phyloP scores from a whole-genome alignment of 2,113 vertebrate species.

The Megaleporinus macrocephalus region DNA sequence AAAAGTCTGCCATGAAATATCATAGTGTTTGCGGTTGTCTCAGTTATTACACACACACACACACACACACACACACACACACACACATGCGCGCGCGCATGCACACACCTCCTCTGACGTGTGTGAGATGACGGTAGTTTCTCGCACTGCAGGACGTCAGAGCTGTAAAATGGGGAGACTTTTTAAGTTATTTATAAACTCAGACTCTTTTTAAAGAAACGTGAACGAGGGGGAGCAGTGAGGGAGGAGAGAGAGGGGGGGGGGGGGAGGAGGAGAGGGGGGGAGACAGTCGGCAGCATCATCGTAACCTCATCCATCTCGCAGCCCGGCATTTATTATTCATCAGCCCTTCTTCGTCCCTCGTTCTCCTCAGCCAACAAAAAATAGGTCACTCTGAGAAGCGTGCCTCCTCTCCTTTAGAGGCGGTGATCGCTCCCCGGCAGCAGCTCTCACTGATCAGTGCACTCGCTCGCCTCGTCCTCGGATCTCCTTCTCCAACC shows the following conservation, averaged over 20 bases:
- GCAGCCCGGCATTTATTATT: slow-evolving; percentile 58
- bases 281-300: slow-evolving; percentile 41
- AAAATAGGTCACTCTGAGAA: slow-evolving; percentile 55
- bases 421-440: slow-evolving; percentile 40
- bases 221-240: slow-evolving; percentile 14
- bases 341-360: slow-evolving; percentile 39
- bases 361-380: slow-evolving; percentile 44
- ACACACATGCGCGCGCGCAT: slow-evolving; percentile 32
- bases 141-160: slow-evolving; percentile 39
- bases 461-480: not conserved
- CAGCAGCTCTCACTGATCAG: not conserved
- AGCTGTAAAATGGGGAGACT: slow-evolving; percentile 47
- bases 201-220: slow-evolving; percentile 43
- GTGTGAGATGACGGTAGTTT: slow-evolving; percentile 36
- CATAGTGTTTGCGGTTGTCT: not conserved
- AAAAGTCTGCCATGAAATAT: not conserved
- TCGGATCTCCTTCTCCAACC: not conserved
- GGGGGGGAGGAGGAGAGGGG: not conserved
- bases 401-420: slow-evolving; percentile 17
- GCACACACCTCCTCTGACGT: slow-evolving; percentile 39
- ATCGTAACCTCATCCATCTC: slow-evolving; percentile 60
- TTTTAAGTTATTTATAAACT: slow-evolving; percentile 61
- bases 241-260: too few relatives aligned
- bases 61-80: slow-evolving; percentile 32
- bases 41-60: not conserved